Percentiles rank a stretch among this genome's conserved stretches.
Conservation (phyloP, 2,888 invertebrate genomes). For the Brenthis ino region DNA sequence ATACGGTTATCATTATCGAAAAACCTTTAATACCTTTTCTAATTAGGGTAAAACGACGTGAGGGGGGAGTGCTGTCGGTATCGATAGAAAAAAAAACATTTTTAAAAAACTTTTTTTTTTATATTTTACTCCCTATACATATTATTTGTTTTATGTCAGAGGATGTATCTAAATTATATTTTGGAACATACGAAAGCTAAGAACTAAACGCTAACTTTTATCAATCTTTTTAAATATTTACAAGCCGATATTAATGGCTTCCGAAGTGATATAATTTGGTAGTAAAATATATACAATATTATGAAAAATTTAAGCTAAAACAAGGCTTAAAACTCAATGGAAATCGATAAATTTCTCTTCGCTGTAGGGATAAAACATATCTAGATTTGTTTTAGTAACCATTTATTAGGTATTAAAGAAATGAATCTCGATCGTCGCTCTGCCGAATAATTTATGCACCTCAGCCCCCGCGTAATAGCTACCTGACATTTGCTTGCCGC, state of each 20-base stretch:
- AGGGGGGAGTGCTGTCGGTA: constrained; percentile 10
- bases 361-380: constrained; percentile 18
- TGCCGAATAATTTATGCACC: constrained; percentile 30
- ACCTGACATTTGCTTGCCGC: constrained; percentile 24
- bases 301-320: not conserved
- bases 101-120: too few species aligned
- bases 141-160: too few species aligned
- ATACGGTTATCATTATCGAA: constrained; percentile 46
- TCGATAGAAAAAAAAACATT: constrained; percentile 2
- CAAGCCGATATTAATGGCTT: too few species aligned
- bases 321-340: not conserved
- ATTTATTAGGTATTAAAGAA: constrained; percentile 32
- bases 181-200: too few species aligned
- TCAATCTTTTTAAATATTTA: too few species aligned
- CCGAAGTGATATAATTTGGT: too few species aligned
- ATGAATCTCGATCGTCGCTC: constrained; percentile 31
- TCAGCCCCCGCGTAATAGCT: constrained; percentile 22
- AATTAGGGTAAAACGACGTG: constrained; percentile 25
- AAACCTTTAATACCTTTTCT: constrained; percentile 42
- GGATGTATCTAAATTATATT: too few species aligned
- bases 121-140: too few species aligned
- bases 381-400: constrained; percentile 23
- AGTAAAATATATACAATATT: too few species aligned
- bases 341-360: constrained; percentile 20
- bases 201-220: too few species aligned